Evolutionary conservation across 2,888 invertebrate genomes (phyloP).

Genomic region (Gastracanthus pulcherrimus): DNA sequence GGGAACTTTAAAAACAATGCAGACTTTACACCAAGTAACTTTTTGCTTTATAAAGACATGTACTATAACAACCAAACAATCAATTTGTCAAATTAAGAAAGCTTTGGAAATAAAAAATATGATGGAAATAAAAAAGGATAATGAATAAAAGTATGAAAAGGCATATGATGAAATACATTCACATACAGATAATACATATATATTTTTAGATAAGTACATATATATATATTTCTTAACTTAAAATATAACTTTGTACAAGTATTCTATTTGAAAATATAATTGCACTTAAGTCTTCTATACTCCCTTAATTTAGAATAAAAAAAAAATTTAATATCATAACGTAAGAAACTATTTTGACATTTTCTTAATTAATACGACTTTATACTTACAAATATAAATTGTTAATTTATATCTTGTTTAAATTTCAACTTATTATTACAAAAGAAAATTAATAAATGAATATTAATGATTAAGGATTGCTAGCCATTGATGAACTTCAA

Average conservation of each 20-base stretch:
- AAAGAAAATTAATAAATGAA: slow-evolving; percentile 20
- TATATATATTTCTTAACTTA: slow-evolving; percentile 51
- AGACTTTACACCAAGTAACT: not conserved
- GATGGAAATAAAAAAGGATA: not conserved
- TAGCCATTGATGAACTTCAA: slow-evolving; percentile 29
- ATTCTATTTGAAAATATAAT: slow-evolving; percentile 52
- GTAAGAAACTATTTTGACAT: slow-evolving; percentile 35
- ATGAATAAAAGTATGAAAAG: slow-evolving; percentile 10
- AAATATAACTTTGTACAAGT: slow-evolving; percentile 57
- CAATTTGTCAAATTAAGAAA: not conserved
- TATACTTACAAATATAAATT: slow-evolving; percentile 38
- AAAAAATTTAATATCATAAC: slow-evolving; percentile 24
- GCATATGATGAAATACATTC: slow-evolving; percentile 30
- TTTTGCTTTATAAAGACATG: no score
- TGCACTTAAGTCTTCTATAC: slow-evolving; percentile 57
- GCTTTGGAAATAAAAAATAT: not conserved
- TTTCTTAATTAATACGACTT: slow-evolving; percentile 34
- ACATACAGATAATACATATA: slow-evolving; percentile 48
- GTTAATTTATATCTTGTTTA: slow-evolving; percentile 38
- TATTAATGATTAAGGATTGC: slow-evolving; percentile 23
- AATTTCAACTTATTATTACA: slow-evolving; percentile 24
- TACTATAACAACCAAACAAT: no score
- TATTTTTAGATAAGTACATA: slow-evolving; percentile 50
- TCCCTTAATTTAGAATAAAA: slow-evolving; percentile 51
- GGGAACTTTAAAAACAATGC: not conserved